Percentiles rank a stretch among this genome's conserved stretches.
These are phyloP conservation scores for Ectobius pallidus DNA, from an alignment of 2,888 invertebrate genomes.

Conservation along the genomic window DNA sequence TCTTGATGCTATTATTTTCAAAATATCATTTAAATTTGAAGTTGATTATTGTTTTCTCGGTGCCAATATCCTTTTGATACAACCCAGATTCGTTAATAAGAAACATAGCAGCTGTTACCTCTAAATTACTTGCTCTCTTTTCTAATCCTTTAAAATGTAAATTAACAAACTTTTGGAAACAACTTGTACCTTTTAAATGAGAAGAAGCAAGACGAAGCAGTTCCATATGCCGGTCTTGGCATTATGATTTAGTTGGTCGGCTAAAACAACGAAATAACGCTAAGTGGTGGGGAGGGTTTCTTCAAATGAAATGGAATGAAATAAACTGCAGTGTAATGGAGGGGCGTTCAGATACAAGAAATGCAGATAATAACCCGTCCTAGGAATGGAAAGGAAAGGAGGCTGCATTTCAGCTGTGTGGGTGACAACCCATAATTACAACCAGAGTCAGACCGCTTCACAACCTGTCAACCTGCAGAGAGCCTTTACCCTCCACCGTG, in stretches of 20 bases:
- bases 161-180: too few relatives aligned
- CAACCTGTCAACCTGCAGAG: slow-evolving; percentile 21
- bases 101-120: too few relatives aligned
- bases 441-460: not conserved
- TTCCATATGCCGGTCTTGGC: not conserved
- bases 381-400: slow-evolving; percentile 30
- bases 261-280: slow-evolving; percentile 8
- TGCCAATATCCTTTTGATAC: too few relatives aligned
- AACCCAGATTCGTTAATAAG: too few relatives aligned
- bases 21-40: too few relatives aligned
- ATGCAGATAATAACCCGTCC: slow-evolving; percentile 36
- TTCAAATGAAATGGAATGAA: slow-evolving; percentile 41
- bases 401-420: slow-evolving; percentile 40
- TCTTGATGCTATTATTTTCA: too few relatives aligned
- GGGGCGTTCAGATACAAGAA: slow-evolving; percentile 33
- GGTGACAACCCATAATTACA: slow-evolving; percentile 43
- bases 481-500: slow-evolving; percentile 8
- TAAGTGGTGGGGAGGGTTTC: slow-evolving; percentile 14
- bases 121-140: too few relatives aligned
- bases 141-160: too few relatives aligned
- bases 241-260: not conserved
- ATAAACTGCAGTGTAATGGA: slow-evolving; percentile 36
- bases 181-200: too few relatives aligned
- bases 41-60: too few relatives aligned
- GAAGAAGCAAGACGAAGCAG: too few relatives aligned